These are phyloP conservation scores for Lethenteron reissneri DNA, from an alignment of 2,113 vertebrate species.

Conservation along the genomic window DNA sequence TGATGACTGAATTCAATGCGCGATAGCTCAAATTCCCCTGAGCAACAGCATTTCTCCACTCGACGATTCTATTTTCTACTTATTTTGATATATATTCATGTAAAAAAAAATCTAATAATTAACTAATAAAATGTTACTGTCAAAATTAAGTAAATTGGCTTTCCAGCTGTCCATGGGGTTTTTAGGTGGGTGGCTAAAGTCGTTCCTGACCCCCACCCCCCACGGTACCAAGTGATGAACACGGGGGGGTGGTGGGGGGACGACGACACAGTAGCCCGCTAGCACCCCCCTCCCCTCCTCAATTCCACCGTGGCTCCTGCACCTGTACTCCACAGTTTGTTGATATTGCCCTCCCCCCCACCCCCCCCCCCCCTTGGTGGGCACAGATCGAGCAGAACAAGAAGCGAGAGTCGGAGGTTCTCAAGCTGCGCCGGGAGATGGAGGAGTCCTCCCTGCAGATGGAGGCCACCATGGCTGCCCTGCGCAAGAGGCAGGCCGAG, in stretches of 20 bases:
- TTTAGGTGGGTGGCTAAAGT: not conserved
- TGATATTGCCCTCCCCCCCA: too few species aligned
- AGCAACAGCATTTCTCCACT: not conserved
- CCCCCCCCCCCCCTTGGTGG: not conserved
- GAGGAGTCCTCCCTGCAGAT: slow-evolving; percentile 31
- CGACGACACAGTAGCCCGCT: not conserved
- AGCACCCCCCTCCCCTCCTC: too few species aligned
- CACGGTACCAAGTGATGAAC: not conserved
- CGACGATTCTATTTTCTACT: not conserved
- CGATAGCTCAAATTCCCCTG: not conserved
- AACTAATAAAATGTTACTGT: not conserved
- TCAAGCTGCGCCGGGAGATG: slow-evolving; percentile 31
- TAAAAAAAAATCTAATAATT: not conserved
- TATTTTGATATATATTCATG: not conserved
- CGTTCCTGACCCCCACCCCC: too few species aligned
- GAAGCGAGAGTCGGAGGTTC: slow-evolving; percentile 35
- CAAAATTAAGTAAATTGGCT: not conserved
- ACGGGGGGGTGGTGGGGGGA: not conserved
- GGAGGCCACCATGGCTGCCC: slow-evolving; percentile 19
- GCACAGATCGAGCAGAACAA: slow-evolving; percentile 34
- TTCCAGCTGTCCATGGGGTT: not conserved
- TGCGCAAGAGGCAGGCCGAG: slow-evolving; percentile 28
- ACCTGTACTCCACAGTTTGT: too few species aligned
- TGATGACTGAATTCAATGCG: too few species aligned
- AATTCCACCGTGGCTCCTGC: too few species aligned